These are phyloP conservation scores for Albula glossodonta DNA, from an alignment of 2,113 vertebrate genomes.

Conservation along the genomic window DNA sequence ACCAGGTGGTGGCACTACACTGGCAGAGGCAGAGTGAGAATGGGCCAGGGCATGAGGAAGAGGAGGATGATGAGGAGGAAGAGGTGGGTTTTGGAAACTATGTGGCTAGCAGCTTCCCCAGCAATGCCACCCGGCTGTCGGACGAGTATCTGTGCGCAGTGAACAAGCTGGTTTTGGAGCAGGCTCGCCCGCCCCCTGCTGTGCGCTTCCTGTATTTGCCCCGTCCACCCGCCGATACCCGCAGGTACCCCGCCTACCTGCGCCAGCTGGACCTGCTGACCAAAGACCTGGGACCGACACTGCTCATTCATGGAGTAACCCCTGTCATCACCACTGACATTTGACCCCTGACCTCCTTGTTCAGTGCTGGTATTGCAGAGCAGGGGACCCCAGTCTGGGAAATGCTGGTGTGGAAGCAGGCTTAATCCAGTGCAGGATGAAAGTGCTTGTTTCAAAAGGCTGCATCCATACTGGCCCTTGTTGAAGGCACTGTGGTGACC, in stretches of 20 bases:
- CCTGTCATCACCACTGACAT: constrained; percentile 89
- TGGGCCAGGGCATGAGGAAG: not conserved
- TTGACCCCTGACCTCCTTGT: constrained; percentile 47
- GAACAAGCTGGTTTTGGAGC: constrained; percentile 78
- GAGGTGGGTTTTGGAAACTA: constrained; percentile 52
- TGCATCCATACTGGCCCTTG: too few relatives aligned
- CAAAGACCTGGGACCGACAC: constrained; percentile 78
- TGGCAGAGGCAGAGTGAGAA: constrained; percentile 73
- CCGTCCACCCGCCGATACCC: constrained; percentile 81
- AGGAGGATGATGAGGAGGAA: constrained; percentile 27
- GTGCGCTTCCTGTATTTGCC: constrained; percentile 88
- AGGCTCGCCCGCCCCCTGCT: constrained; percentile 61
- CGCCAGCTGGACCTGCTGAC: constrained; percentile 84
- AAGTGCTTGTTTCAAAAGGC: too few relatives aligned
- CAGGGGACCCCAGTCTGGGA: too few relatives aligned
- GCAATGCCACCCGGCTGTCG: constrained; percentile 75
- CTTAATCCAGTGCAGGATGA: too few relatives aligned
- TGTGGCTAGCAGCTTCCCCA: constrained; percentile 71
- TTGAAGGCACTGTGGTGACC: too few relatives aligned
- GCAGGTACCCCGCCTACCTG: constrained; percentile 77
- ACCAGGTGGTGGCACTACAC: constrained; percentile 79
- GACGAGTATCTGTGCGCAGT: constrained; percentile 81
- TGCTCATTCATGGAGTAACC: constrained; percentile 87
- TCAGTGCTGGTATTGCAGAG: not conserved
- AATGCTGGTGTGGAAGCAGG: too few relatives aligned